Evolutionary conservation across 2,797 vertebrate genomes (phyloP).

Genomic region (Margarornis squamiger): DNA sequence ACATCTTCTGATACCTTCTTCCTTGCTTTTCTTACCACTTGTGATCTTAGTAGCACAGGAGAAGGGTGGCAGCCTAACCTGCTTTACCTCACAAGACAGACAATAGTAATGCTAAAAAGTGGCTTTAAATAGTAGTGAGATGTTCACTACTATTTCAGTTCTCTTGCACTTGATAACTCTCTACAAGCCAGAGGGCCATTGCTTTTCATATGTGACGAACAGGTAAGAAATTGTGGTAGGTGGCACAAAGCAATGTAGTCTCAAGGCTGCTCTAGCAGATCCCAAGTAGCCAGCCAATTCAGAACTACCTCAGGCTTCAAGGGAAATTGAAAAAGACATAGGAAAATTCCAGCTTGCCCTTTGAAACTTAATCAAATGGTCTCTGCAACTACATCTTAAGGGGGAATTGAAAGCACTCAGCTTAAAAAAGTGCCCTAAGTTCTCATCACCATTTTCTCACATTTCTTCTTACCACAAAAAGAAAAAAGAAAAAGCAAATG

Average conservation of each 20-base stretch:
- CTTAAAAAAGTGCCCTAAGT: neutral
- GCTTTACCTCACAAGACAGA: neutral
- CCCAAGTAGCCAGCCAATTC: neutral
- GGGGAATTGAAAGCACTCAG: neutral
- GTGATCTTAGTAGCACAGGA: neutral
- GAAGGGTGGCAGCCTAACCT: neutral
- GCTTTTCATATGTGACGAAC: accelerated
- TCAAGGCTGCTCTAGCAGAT: neutral
- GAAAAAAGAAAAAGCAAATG: neutral
- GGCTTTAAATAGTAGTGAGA: neutral
- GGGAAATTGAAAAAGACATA: neutral
- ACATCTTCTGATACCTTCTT: neutral
- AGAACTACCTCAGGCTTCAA: neutral
- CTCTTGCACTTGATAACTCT: neutral
- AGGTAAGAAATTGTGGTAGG: neutral
- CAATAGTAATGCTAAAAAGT: neutral
- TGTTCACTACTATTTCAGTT: neutral
- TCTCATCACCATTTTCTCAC: neutral
- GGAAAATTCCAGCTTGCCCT: neutral
- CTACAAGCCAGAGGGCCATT: neutral
- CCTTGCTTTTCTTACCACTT: neutral
- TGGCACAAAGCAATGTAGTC: neutral
- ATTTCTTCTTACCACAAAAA: neutral
- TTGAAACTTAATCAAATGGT: neutral
- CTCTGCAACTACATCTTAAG: neutral